Evolutionary conservation across 2,113 vertebrate genomes (phyloP), one percentile per base, ranked within the genome.

Genomic region (Acrocephalus arundinaceus): DNA sequence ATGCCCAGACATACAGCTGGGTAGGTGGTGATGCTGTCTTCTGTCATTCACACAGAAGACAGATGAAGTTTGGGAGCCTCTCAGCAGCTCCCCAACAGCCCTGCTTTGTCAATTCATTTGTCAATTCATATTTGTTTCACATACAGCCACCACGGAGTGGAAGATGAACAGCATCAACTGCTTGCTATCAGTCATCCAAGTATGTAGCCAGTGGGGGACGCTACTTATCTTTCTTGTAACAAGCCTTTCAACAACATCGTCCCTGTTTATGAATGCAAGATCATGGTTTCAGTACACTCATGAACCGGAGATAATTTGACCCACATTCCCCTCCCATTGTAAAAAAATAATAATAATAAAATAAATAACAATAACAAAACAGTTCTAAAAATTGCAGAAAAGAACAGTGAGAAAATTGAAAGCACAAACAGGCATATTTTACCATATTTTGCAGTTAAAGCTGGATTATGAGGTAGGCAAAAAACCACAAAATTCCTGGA

Each of bases 1-100:
- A 54, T 4, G 12, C 23, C 11, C 23, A 43, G 76, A 41, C 0
- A 0, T 11, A 24, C 2, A 2, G 7, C 68, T 18, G 21, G 59
- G 43, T 6, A 17, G 46, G 41, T 27, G 54, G 13, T 5, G 59
- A 51, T 35, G 31, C 25, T 7, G 4, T 17, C 71, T 62, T 62
- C 24, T 80, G 23, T 39, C 46, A 27, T 19, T 62, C 75, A 74
- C 39, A 13, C 7, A 59, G 72, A 63, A 55, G 45, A 43, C 2
- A 59, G 31, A 52, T 3, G 15, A 71, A 74, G 25, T 51, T 35
- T 27, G 52, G 63, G 46, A 80, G 48, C 46, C 43, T 10, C 35
- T 66, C 43, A n/a, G 43, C 49, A 89, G 76, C 51, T 78, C 37
- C 28, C 21, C 3, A 4, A 15, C 7, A 41, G 22, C 45, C 51